Evolutionary conservation across 2,888 invertebrate species (phyloP).

Genomic region (Strigamia maritima): DNA sequence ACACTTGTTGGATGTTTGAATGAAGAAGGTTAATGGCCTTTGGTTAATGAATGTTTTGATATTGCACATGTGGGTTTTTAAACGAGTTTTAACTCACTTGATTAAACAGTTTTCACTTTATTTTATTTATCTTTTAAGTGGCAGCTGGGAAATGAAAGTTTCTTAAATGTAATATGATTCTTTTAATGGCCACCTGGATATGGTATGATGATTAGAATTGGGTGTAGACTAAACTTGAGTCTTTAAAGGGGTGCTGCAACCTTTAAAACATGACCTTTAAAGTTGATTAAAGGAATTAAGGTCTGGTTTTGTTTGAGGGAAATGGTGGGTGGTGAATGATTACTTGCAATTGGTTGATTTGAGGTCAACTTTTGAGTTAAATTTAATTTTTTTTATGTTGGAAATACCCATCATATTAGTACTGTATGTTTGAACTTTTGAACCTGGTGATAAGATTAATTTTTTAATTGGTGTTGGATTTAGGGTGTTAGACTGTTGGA

Average conservation of each 20-base stretch:
- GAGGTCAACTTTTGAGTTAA: not conserved
- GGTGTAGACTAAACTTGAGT: constrained; percentile 3
- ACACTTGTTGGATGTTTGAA: not conserved
- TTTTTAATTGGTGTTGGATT: no score
- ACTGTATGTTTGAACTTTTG: no score
- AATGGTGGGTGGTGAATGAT: not conserved
- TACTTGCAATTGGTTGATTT: not conserved
- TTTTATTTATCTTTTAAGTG: not conserved
- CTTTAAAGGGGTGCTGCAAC: not conserved
- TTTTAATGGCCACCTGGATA: not conserved
- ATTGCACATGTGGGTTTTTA: not conserved
- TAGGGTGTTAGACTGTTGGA: no score
- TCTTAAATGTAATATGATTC: not conserved
- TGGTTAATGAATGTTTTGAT: not conserved
- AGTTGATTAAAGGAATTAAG: not conserved
- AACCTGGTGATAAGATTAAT: no score
- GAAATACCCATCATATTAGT: no score
- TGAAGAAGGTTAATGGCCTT: not conserved
- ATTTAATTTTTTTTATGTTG: not conserved
- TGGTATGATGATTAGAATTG: not conserved
- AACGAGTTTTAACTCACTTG: not conserved
- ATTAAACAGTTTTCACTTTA: not conserved
- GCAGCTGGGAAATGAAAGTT: not conserved
- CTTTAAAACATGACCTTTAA: not conserved
- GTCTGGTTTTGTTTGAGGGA: not conserved